These are phyloP conservation scores for Otolemur crassicaudatus DNA, from an alignment of 2,797 vertebrate species.

Conservation along the genomic window DNA sequence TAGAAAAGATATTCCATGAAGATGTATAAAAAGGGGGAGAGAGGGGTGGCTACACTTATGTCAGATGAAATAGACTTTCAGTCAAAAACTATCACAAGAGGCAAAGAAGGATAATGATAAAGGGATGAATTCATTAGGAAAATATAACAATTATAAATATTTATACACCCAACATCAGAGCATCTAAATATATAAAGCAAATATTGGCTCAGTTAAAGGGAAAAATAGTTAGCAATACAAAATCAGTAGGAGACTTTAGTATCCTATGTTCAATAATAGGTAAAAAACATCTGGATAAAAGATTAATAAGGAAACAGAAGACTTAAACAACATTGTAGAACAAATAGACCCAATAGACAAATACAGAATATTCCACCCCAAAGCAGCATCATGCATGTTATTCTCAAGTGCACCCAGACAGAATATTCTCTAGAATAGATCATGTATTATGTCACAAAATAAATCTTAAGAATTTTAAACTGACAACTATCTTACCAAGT, in stretches of 20 bases:
- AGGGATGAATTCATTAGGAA: background rate
- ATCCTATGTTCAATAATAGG: background rate
- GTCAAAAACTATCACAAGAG: background rate
- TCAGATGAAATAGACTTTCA: background rate
- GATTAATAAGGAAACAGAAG: background rate
- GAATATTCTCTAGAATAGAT: background rate
- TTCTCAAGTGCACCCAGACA: background rate
- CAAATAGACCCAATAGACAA: background rate
- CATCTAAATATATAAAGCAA: background rate
- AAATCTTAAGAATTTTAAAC: background rate
- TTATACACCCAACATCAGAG: background rate
- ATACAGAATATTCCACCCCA: background rate
- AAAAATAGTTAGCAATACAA: background rate
- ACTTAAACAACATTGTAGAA: background rate
- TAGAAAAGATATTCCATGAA: background rate
- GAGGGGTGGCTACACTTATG: background rate
- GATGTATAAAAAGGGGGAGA: background rate
- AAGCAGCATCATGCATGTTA: background rate
- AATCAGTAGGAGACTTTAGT: background rate
- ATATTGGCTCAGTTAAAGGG: background rate
- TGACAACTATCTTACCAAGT: background rate
- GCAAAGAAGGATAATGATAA: background rate
- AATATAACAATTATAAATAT: background rate
- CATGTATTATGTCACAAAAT: background rate
- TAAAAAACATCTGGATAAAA: background rate